phyloP scores from a whole-genome alignment of 2,113 vertebrate genomes.

The Aldabrachelys gigantea region DNA sequence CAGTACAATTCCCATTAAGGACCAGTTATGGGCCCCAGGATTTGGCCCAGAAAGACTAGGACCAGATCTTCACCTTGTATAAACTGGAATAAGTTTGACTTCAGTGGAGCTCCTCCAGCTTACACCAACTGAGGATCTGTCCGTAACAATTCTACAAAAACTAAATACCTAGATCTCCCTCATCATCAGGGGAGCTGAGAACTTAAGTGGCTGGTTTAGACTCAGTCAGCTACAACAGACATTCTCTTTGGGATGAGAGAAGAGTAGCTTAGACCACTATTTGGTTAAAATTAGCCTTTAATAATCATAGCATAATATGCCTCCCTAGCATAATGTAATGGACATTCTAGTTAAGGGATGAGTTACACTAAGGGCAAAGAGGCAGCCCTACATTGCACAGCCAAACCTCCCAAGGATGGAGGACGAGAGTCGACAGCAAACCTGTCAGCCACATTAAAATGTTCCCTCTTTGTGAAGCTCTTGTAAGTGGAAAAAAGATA shows the following conservation, averaged over 20 bases:
- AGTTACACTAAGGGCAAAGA: background rate
- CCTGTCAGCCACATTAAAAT: background rate
- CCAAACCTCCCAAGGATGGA: background rate
- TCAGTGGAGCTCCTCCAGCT: background rate
- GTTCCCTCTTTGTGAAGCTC: conserved; percentile 1
- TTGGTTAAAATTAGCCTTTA: background rate
- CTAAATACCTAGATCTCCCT: background rate
- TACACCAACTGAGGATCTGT: background rate
- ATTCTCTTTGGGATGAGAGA: background rate
- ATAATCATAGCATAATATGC: background rate
- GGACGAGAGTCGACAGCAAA: background rate
- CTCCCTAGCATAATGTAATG: background rate
- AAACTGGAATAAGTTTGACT: background rate
- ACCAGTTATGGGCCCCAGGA: background rate
- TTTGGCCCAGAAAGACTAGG: background rate
- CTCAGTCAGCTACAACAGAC: background rate
- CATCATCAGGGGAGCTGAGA: background rate
- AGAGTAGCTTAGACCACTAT: background rate
- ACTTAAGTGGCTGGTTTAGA: fast-evolving
- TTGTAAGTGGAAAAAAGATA: background rate
- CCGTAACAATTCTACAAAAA: background rate
- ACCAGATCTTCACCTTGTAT: background rate
- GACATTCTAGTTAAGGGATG: fast-evolving
- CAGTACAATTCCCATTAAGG: conserved; percentile 10
- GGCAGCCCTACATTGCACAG: background rate